Evolutionary conservation across 2,113 vertebrate genomes (phyloP), one percentile per base, ranked within the genome.

Genomic region (Felis chaus): DNA sequence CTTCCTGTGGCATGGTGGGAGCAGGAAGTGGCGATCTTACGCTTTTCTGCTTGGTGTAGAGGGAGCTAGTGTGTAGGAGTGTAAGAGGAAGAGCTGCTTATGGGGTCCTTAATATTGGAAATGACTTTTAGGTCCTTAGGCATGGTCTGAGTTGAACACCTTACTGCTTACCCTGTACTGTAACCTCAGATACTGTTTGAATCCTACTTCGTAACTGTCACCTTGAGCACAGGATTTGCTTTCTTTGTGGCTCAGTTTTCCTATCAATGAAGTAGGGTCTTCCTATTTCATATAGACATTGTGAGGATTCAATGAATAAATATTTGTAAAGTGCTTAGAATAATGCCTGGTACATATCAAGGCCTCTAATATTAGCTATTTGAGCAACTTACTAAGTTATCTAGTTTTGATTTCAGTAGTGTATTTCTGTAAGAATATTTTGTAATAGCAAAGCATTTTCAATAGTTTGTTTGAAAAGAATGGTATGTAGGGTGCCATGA

Each of bases 391-490:
- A 91, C 0, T 55, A 76, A 74, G 21, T 91, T 82, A 89, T 55
- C 31, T 80, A 41, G 66, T 48, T 79, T 89, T 92, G 78, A 89
- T 78, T 95, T 89, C 61, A 92, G 12, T 91, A 53, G 33, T 94
- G 1, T 90, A 68, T 48, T 90, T 69, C 33, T 23, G 5, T 88
- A 87, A 95, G 94, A 81, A 39, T 86, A 71, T 61, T 90, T 89
- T 95, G 16, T 33, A 74, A 2, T 81, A 86, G 45, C 27, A 69
- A 87, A 53, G 21, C 71, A 61, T 91, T 94, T 94, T 76, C 63
- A 81, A 12, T 69, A 87, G 50, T 93, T 86, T 65, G 57, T 89
- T 93, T 93, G 69, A 61, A 90, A 93, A 93, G 65, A 97, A 86
- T 90, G 80, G 19, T 81, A 61, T 57, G 48, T 61, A 74, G 18